phyloP scores from a whole-genome alignment of 1,140 invertebrate genomes.

The Zaprionus lachaisei region DNA sequence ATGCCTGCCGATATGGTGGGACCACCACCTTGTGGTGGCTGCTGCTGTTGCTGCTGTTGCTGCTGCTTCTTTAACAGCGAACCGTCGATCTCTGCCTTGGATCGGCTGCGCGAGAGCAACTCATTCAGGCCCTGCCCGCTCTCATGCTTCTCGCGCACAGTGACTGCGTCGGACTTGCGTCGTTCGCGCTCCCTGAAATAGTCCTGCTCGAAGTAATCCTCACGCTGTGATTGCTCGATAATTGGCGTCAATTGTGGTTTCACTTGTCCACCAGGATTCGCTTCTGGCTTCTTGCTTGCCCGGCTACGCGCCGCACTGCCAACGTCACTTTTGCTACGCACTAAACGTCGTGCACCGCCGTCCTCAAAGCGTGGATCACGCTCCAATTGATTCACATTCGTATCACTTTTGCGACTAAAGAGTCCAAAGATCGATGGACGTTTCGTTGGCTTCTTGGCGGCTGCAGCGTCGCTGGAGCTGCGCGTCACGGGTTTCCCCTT shows the following conservation, averaged over 20 bases:
- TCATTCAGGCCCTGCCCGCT: conserved; percentile 64
- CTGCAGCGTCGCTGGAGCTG: conserved; percentile 86
- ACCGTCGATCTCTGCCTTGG: conserved; percentile 68
- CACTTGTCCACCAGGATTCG: background rate
- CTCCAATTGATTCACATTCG: conserved; percentile 67
- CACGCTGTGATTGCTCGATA: conserved; percentile 88
- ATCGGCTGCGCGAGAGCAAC: conserved; percentile 67
- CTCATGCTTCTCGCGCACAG: conserved; percentile 80
- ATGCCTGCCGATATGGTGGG: conserved; percentile 85
- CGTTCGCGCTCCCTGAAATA: conserved; percentile 74
- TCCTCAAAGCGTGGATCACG: conserved; percentile 77
- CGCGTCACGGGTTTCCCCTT: conserved; percentile 77
- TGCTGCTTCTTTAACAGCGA: conserved; percentile 68
- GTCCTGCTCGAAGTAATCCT: conserved; percentile 87
- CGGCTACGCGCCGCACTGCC: conserved; percentile 63
- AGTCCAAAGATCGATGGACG: conserved; percentile 87
- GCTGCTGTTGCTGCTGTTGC: conserved; percentile 53
- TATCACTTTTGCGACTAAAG: conserved; percentile 85
- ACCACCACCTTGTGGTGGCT: background rate
- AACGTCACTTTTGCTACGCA: conserved; percentile 89
- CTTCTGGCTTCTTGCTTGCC: conserved; percentile 29
- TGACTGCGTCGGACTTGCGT: conserved; percentile 80
- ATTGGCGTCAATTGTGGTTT: conserved; percentile 90
- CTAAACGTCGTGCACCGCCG: conserved; percentile 70
- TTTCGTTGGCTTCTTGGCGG: conserved; percentile 80